Evolutionary conservation across 2,113 vertebrate genomes (phyloP), one percentile per base, ranked within the genome.

Genomic region (Anarhynchus alexandrinus): DNA sequence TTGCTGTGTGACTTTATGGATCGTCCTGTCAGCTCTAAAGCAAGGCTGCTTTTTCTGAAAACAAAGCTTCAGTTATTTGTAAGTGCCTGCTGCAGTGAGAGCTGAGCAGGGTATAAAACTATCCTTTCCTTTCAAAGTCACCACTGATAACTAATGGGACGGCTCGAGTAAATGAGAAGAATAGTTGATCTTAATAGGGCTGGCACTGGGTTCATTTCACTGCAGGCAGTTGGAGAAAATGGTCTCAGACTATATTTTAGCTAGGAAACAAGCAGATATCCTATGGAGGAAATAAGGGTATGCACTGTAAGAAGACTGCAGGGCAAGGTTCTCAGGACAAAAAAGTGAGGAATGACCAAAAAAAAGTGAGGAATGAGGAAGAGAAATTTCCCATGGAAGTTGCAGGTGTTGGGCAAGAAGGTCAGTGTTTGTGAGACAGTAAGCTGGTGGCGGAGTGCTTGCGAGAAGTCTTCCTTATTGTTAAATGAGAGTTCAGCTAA

Each of bases 91-190:
- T 97, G 97, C 96, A 97, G 95, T 95, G 95, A 66, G 96, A 96
- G 97, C 95, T 97, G 97, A 97, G 93, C 87, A 90, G 97, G 58
- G 71, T 97, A 90, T 96, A 96, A 97, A 97, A 96, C 95, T 93
- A 73, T 79, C 84, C 70, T 86, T 95, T 86, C 90, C 86, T 95
- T 96, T 96, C 90, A 85, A 76, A 94, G 95, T 95, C 97, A 78
- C 89, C 84, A 83, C 82, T 93, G 97, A 95, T 97, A 97, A 97
- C 93, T 97, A 97, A 90, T 96, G 94, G 95, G 91, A 94, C 3
- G 47, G 59, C 73, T 91, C 8, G 2, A 94, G 90, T 95, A 96
- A 97, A 97, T 93, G 78, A 87, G 89, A 96, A 91, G 84, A 95
- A 86, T 86, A 62, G 94, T 90, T 96, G 97, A 90, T 96, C 84